Evolutionary conservation across 2,888 invertebrate species (phyloP).

Genomic region (Itoplectis maculator): DNA sequence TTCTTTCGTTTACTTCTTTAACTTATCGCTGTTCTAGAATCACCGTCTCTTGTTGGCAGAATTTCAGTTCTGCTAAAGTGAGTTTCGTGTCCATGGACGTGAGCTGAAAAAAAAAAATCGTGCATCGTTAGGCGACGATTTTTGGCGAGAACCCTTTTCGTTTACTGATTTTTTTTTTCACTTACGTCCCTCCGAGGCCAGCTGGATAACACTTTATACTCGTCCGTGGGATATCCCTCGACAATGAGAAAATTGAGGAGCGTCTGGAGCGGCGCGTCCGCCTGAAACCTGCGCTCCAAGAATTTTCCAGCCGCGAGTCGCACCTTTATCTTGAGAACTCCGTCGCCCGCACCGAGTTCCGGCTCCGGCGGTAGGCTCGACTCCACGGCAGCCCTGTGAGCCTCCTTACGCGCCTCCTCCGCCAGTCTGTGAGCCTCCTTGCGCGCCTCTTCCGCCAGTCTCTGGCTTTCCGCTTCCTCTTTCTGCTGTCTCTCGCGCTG

Average conservation of each 20-base stretch:
- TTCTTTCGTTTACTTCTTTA: constrained; percentile 72
- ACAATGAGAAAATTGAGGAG: constrained; percentile 95
- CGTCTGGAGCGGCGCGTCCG: constrained; percentile 88
- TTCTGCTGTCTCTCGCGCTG: constrained; percentile 90
- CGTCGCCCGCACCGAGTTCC: constrained; percentile 85
- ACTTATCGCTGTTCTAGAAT: constrained; percentile 96
- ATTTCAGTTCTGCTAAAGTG: constrained; percentile 93
- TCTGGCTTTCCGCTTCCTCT: constrained; percentile 91
- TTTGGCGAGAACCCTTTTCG: constrained; percentile 10
- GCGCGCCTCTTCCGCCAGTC: constrained; percentile 89
- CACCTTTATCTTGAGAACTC: constrained; percentile 91
- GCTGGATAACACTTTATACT: constrained; percentile 96
- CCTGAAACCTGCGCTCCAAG: constrained; percentile 92
- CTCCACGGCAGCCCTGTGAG: constrained; percentile 87
- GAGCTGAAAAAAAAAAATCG: constrained; percentile 86
- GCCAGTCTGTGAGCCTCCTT: constrained; percentile 88
- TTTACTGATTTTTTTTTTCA: constrained; percentile 74
- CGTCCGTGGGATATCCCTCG: constrained; percentile 94
- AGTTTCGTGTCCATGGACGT: constrained; percentile 91
- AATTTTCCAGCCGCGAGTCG: constrained; percentile 92
- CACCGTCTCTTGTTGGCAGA: constrained; percentile 97
- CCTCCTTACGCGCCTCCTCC: constrained; percentile 91
- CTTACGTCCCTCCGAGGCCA: constrained; percentile 98
- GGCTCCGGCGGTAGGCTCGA: constrained; percentile 91
- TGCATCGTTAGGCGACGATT: not conserved